A percentile compares a stretch with the other conserved stretches of the same genome.
Conservation (phyloP, 2,113 vertebrate genomes). For the Chelonoidis abingdonii region DNA sequence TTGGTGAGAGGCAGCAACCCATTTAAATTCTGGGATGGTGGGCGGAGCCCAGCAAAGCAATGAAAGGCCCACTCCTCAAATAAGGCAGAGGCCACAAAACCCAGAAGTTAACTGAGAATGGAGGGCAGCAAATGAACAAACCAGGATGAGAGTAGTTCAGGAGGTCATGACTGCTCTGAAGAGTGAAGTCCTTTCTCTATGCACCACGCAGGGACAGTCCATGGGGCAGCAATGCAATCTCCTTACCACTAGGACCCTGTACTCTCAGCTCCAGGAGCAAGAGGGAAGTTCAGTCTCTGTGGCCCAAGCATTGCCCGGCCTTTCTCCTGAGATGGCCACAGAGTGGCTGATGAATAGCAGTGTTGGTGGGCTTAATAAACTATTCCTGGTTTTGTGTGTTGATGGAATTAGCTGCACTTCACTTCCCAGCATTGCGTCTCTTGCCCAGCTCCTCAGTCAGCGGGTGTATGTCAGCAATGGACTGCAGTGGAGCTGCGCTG, state of each 20-base stretch:
- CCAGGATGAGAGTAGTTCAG: neutral
- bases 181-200: too few species aligned
- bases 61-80: neutral
- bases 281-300: too few species aligned
- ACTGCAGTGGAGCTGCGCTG: neutral
- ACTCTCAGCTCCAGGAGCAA: too few species aligned
- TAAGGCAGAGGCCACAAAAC: neutral
- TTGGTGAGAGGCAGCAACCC: neutral
- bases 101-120: neutral
- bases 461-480: neutral
- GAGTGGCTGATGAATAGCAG: too few species aligned
- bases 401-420: neutral
- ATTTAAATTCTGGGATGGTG: accelerated
- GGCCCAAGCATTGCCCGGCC: too few species aligned
- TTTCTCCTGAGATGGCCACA: too few species aligned
- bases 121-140: neutral
- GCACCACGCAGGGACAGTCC: too few species aligned
- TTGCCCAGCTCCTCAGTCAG: neutral
- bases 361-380: too few species aligned
- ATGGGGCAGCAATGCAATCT: too few species aligned
- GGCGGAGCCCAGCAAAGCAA: neutral
- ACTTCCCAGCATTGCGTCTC: neutral
- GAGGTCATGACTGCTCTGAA: neutral
- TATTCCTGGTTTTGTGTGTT: too few species aligned
- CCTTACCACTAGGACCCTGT: too few species aligned